A percentile compares a stretch with the other conserved stretches of the same genome.
Conservation (phyloP, 2,888 invertebrate species). For the Orgyia antiqua region DNA sequence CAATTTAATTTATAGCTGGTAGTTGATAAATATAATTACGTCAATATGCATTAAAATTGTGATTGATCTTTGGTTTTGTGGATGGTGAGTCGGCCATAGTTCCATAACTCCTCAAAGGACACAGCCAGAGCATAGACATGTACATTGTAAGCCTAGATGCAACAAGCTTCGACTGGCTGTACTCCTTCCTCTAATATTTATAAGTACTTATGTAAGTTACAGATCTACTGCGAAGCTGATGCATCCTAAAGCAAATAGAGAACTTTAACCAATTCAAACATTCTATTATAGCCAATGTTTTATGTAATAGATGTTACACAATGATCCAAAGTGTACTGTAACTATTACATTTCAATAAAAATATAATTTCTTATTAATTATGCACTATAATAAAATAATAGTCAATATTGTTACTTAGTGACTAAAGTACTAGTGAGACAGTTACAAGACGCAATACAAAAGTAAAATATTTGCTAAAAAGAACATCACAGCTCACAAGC, state of each 20-base stretch:
- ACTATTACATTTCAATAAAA: conserved; percentile 28
- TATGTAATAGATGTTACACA: conserved; percentile 11
- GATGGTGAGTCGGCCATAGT: conserved; percentile 52
- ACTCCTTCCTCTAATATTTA: conserved; percentile 49
- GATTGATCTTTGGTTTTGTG: conserved; percentile 74
- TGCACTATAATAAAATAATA: conserved; percentile 33
- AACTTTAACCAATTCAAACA: conserved; percentile 52
- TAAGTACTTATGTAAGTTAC: conserved; percentile 76
- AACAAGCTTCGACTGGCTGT: conserved; percentile 32
- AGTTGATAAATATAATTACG: no score
- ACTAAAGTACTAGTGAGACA: conserved; percentile 56
- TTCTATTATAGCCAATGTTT: conserved; percentile 19
- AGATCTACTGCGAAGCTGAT: conserved; percentile 74
- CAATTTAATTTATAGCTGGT: no score
- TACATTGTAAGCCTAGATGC: conserved; percentile 19
- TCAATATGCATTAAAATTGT: conserved; percentile 63
- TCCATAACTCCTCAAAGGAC: conserved; percentile 67
- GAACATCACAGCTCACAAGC: conserved; percentile 72
- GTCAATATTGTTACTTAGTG: conserved; percentile 53
- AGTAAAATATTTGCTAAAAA: conserved; percentile 49
- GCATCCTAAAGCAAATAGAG: conserved; percentile 68
- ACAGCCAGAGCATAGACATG: conserved; percentile 23
- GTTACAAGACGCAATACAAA: conserved; percentile 47
- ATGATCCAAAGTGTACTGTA: conserved; percentile 19
- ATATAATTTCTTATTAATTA: conserved; percentile 36